Evolutionary conservation across 37 sponge, comb jelly and placozoan genomes (phyloP), one percentile per base, ranked within the genome.

Genomic region (Mnemiopsis leidyi): DNA sequence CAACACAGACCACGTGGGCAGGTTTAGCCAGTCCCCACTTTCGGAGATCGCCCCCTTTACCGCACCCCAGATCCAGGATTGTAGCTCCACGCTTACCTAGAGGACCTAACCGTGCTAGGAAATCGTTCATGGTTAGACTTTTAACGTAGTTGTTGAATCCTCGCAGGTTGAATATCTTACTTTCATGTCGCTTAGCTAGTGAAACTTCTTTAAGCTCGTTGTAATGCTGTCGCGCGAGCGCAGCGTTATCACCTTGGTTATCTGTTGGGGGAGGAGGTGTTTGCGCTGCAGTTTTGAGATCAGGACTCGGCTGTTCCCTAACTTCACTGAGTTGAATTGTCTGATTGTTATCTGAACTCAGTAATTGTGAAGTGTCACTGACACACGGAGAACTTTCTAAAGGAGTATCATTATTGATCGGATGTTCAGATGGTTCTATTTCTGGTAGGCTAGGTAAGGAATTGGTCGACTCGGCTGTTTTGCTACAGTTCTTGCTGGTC

Each of bases 91-190:
- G 38, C 0, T 38, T 21, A 25, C 93, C 93, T 25, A 36, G 85
- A 48, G 38, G 39, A 32, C 36, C 76, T 23, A 90, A 38, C 36
- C 35, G 75, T 24, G 48, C 61, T 23, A 96, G 93, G 94, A 95
- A 95, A 3, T 93, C 93, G 0, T 97, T 94, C 30, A 99, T 96
- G 33, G 97, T 95, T 25, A 99, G 93, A 88, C 99, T 99, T 94
- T 99, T 99, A 68, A 99, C 96, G 97, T 97, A 99, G 94, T 99
- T 99, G 94, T 99, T 99, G 95, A 99, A 97, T 76, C 96, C 96
- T 3, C 99, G 92, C 94, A 99, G 76, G 85, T 95, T 69, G 76
- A 95, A 95, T 1, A 99, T 99, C 0, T 94, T 96, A 40, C 98
- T 98, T 95, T 96, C 67, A 23, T 69, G 24, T 23, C 69, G 94